Evolutionary conservation across 1,140 invertebrate genomes (phyloP).

Genomic region (Drosophila lini): DNA sequence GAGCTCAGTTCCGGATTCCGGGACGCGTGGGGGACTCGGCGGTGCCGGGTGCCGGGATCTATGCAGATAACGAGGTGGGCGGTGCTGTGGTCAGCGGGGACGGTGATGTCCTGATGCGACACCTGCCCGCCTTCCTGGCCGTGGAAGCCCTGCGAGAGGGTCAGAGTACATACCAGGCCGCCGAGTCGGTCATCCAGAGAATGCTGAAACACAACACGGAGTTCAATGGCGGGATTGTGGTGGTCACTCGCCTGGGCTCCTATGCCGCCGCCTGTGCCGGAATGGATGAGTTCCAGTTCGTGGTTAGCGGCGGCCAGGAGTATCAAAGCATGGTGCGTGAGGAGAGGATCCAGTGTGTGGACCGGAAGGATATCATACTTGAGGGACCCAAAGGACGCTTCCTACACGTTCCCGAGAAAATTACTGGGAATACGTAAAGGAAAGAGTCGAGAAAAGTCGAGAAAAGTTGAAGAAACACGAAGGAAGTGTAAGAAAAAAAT

Average conservation of each 20-base stretch:
- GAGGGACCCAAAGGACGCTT: conserved; percentile 13
- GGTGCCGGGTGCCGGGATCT: conserved; percentile 46
- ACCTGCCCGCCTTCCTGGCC: conserved; percentile 35
- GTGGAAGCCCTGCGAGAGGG: conserved; percentile 30
- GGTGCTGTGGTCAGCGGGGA: conserved; percentile 38
- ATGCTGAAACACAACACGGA: conserved; percentile 35
- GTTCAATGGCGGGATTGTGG: conserved; percentile 40
- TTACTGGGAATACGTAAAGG: neutral
- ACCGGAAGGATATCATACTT: conserved; percentile 12
- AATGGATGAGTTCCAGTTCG: conserved; percentile 43
- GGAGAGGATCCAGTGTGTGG: conserved; percentile 24
- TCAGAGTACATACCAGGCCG: neutral
- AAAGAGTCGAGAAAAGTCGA: neutral
- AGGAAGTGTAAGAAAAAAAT: no score
- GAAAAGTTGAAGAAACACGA: neutral
- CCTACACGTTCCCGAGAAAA: neutral
- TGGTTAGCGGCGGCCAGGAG: conserved; percentile 20
- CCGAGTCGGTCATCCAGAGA: conserved; percentile 22
- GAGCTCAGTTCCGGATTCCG: conserved; percentile 22
- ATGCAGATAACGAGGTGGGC: conserved; percentile 42
- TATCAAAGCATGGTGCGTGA: conserved; percentile 6
- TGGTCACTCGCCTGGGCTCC: conserved; percentile 24
- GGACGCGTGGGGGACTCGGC: conserved; percentile 34
- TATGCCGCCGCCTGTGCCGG: conserved; percentile 38
- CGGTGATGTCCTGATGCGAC: conserved; percentile 38